phyloP scores from a whole-genome alignment of 2,888 invertebrate species.

The Andrena hattorfiana region DNA sequence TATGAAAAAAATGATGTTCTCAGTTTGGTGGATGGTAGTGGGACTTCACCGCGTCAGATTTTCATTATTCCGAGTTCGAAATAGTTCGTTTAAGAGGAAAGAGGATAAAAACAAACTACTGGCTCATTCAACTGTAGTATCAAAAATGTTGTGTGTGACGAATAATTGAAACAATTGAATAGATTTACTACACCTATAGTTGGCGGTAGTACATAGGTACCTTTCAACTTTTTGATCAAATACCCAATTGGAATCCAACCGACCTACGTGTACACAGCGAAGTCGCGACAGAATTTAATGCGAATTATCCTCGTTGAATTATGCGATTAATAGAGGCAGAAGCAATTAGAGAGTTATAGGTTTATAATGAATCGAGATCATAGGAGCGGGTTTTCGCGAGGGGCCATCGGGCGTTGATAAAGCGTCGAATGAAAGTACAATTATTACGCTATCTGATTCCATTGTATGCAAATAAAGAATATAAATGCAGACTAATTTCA shows the following conservation, averaged over 20 bases:
- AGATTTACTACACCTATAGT: too few relatives aligned
- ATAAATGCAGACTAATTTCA: conserved; percentile 73
- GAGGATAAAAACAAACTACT: too few relatives aligned
- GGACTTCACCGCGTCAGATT: neutral
- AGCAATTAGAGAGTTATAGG: conserved; percentile 42
- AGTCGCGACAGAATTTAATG: conserved; percentile 15
- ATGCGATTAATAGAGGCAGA: conserved; percentile 39
- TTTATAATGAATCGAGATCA: conserved; percentile 42
- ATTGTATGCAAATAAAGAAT: conserved; percentile 75
- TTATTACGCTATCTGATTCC: conserved; percentile 72
- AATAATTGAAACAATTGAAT: too few relatives aligned
- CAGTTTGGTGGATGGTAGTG: neutral
- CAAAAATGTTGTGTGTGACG: too few relatives aligned
- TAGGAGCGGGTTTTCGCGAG: neutral
- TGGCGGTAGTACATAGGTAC: too few relatives aligned
- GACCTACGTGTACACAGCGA: neutral
- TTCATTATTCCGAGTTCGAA: neutral
- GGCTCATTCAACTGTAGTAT: too few relatives aligned
- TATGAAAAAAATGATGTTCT: neutral
- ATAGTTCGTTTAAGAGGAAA: neutral
- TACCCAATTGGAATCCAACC: neutral
- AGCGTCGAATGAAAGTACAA: conserved; percentile 67
- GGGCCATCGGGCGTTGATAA: conserved; percentile 62
- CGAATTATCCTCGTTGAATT: conserved; percentile 17
- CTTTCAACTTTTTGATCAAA: neutral